Conservation (phyloP, 2,797 vertebrate species). For the Octomys mimax region DNA sequence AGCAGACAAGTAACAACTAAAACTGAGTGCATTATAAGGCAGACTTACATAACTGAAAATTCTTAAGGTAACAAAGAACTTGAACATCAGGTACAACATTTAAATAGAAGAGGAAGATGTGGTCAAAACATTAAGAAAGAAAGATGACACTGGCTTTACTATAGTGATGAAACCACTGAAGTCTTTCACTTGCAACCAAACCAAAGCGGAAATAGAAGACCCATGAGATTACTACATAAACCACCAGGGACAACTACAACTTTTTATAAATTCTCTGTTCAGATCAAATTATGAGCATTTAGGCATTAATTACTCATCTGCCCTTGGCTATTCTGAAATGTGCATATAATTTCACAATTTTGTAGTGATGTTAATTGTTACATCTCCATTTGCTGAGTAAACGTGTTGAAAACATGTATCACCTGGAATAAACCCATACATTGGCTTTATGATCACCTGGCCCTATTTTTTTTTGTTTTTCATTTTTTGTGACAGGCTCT, state of each 20-base stretch:
- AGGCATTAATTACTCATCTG: slow-evolving; percentile 46
- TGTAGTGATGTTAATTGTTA: slow-evolving; percentile 33
- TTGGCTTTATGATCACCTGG: slow-evolving; percentile 42
- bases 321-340: slow-evolving; percentile 31
- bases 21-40: not conserved
- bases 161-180: slow-evolving; percentile 74
- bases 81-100: slow-evolving; percentile 60
- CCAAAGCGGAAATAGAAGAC: slow-evolving; percentile 75
- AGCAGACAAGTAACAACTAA: slow-evolving; percentile 37
- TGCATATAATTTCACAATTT: slow-evolving; percentile 44
- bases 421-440: slow-evolving; percentile 44
- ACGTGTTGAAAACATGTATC: slow-evolving; percentile 25
- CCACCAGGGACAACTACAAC: slow-evolving; percentile 10
- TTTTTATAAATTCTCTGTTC: slow-evolving; percentile 43
- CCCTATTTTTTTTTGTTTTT: no score
- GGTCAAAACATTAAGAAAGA: slow-evolving; percentile 77
- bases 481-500: not conserved
- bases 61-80: slow-evolving; percentile 53
- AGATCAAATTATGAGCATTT: slow-evolving; percentile 55
- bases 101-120: slow-evolving; percentile 76
- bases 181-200: slow-evolving; percentile 80
- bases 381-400: slow-evolving; percentile 9
- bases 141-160: slow-evolving; percentile 76
- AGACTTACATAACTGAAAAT: not conserved
- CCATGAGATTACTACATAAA: slow-evolving; percentile 38